Evolutionary conservation across 2,888 invertebrate genomes (phyloP).

Genomic region (Halictus quadricinctus): DNA sequence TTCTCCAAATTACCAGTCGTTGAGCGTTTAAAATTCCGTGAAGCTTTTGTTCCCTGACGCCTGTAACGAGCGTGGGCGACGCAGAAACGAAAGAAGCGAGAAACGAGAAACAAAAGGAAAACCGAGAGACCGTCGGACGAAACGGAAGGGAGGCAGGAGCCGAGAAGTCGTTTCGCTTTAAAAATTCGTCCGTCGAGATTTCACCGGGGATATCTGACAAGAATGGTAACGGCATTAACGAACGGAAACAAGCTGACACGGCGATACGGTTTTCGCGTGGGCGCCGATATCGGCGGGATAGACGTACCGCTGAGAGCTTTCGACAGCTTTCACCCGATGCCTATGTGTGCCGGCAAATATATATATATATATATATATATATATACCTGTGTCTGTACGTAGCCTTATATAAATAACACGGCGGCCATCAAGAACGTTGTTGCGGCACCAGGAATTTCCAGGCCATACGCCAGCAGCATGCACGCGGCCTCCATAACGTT

Average conservation of each 20-base stretch:
- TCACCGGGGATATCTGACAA: slow-evolving; percentile 8
- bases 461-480: slow-evolving; percentile 24
- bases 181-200: slow-evolving; percentile 11
- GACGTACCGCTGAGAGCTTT: slow-evolving; percentile 39
- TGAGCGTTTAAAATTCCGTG: neutral
- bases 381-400: neutral
- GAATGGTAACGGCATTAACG: slow-evolving; percentile 21
- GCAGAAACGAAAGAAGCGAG: neutral
- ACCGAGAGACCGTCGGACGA: neutral
- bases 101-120: neutral
- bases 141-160: neutral
- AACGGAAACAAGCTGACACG: slow-evolving; percentile 45
- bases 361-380: neutral
- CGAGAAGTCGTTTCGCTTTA: slow-evolving; percentile 1
- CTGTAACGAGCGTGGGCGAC: neutral
- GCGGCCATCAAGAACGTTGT: slow-evolving; percentile 21
- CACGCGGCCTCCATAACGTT: slow-evolving; percentile 18
- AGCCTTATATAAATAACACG: slow-evolving; percentile 40
- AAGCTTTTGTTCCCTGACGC: neutral
- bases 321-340: slow-evolving; percentile 39
- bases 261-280: slow-evolving; percentile 34
- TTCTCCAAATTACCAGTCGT: neutral
- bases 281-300: slow-evolving; percentile 34
- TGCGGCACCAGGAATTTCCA: slow-evolving; percentile 26
- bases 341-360: neutral